Evolutionary conservation across 1,140 invertebrate species (phyloP), one percentile per base, ranked within the genome.

Genomic region (Euura lappo): DNA sequence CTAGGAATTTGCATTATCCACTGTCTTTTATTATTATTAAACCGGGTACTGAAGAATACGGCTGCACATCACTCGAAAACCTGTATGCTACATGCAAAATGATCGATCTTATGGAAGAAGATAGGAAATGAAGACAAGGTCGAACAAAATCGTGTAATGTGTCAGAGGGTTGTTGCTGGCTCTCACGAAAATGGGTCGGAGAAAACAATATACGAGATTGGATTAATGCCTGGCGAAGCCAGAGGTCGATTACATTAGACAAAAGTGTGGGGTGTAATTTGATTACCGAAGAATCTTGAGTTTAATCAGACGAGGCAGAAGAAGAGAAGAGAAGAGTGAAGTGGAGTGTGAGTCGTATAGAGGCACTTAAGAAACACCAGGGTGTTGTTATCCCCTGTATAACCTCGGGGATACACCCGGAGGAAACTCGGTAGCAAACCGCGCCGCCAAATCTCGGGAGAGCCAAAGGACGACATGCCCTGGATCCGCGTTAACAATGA

Each of bases 401-500:
- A 75, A 28, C 28, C 76, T 80, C 78, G 75, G 28, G 28, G 79
- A 78, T 78, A 78, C 76, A 78, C 78, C 78, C 72, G 71, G 51
- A n/a, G 51, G 13, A n/a, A 60, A 60, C 8, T 28, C 28, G 28
- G 28, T 28, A 28, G 8, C 0, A 28, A 28, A 28, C 28, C 28
- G 28, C 1, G 28, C 28, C 28, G 28, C 28, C 28, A 28, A 28
- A 28, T 28, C 28, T 28, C 28, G 28, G 28, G 28, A 28, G 28
- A 28, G 28, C 28, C 28, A 28, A 28, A 28, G 28, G 28, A 28
- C 28, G 28, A 28, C 28, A 28, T 79, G 78, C 79, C 79, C 79
- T 78, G 79, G 79, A 80, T 80, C 78, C 78, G 46, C 71, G 65
- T 78, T 80, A 80, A 80, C 79, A 79, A 80, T 80, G 79, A 80